A percentile compares a stretch with the other conserved stretches of the same genome.
Conservation (phyloP, 2,797 vertebrate genomes). For the Sebastes jordani region DNA sequence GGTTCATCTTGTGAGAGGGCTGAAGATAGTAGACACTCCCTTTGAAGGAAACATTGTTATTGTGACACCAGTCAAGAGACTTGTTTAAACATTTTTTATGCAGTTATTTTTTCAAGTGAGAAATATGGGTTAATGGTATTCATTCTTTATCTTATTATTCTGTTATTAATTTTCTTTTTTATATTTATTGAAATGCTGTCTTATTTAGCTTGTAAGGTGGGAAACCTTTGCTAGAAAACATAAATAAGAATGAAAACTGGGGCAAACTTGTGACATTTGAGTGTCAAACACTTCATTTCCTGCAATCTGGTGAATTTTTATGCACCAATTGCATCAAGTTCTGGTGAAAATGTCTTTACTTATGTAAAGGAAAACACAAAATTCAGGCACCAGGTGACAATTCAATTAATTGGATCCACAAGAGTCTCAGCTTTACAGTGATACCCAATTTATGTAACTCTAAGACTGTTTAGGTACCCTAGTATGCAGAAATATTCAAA, state of each 20-base stretch:
- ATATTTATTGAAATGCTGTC: neutral
- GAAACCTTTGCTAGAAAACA: neutral
- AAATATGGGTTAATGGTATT: neutral
- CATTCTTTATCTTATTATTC: neutral
- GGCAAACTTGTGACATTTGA: neutral
- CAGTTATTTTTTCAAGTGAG: neutral
- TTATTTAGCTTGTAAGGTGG: neutral
- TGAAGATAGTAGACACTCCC: slow-evolving; percentile 87
- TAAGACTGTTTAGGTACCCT: too few species aligned
- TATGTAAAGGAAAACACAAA: too few species aligned
- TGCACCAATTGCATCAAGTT: too few species aligned
- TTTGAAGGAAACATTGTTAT: slow-evolving; percentile 43
- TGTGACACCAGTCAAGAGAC: neutral
- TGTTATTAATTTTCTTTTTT: neutral
- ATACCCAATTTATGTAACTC: too few species aligned
- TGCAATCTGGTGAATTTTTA: too few species aligned
- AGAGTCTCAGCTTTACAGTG: too few species aligned
- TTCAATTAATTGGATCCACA: too few species aligned
- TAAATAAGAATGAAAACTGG: neutral
- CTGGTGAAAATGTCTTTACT: too few species aligned
- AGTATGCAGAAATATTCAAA: too few species aligned
- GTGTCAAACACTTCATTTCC: too few species aligned
- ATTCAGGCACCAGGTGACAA: too few species aligned
- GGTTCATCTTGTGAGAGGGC: slow-evolving; percentile 74
- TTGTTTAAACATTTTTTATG: neutral